phyloP scores from a whole-genome alignment of 2,113 vertebrate species.

The Corydoras sp. region DNA sequence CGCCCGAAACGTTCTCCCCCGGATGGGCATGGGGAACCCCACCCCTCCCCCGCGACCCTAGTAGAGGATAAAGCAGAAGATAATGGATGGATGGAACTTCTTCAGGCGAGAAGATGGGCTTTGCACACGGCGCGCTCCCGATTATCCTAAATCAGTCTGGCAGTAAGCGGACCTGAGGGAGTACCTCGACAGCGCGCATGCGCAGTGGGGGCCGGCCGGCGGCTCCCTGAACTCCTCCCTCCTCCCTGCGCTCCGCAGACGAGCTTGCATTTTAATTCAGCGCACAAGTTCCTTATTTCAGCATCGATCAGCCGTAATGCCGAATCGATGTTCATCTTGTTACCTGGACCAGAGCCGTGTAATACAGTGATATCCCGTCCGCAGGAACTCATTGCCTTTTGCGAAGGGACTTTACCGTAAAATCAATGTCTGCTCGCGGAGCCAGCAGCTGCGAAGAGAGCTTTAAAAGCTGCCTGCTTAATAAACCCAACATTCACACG shows the following conservation, averaged over 20 bases:
- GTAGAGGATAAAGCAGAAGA: no score
- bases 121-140: conserved; percentile 11
- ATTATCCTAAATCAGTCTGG: conserved; percentile 28
- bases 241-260: conserved; percentile 68
- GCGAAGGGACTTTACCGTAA: conserved; percentile 96
- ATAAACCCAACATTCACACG: no score
- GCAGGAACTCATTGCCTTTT: conserved; percentile 90
- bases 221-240: background rate
- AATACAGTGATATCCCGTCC: conserved; percentile 94
- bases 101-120: conserved; percentile 18
- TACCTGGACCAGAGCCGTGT: conserved; percentile 93
- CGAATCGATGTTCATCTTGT: conserved; percentile 99
- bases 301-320: conserved; percentile 98
- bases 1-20: no score
- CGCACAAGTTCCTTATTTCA: conserved; percentile 97
- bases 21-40: no score
- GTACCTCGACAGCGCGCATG: conserved; percentile 10
- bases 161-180: conserved; percentile 32
- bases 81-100: background rate
- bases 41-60: no score
- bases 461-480: no score
- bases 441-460: background rate
- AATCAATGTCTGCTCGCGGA: conserved; percentile 85
- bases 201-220: conserved; percentile 17
- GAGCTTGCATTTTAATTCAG: conserved; percentile 97